These are phyloP conservation scores for Hypocryptadius cinnamomeus DNA, from an alignment of 2,113 vertebrate genomes.

Conservation along the genomic window DNA sequence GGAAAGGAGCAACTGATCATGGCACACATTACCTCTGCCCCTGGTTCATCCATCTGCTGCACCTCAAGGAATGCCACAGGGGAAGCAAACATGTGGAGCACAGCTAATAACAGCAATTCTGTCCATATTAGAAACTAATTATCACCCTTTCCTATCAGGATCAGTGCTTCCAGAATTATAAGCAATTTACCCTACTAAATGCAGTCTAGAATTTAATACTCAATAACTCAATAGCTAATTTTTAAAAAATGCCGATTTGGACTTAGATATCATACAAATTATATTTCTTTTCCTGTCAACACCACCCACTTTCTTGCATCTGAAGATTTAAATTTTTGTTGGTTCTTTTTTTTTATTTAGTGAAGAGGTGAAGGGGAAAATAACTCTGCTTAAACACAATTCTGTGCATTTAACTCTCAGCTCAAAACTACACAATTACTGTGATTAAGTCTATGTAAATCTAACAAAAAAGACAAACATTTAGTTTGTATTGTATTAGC, in stretches of 20 bases:
- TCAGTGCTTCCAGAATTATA: slow-evolving; percentile 53
- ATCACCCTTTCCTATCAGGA: slow-evolving; percentile 55
- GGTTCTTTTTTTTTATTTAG: background rate
- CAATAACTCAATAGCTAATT: background rate
- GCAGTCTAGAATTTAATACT: slow-evolving; percentile 52
- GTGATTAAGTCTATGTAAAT: slow-evolving; percentile 10
- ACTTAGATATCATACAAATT: background rate
- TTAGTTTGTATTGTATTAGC: background rate
- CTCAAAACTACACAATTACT: background rate
- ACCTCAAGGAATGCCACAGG: slow-evolving; percentile 51
- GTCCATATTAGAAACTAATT: slow-evolving; percentile 59
- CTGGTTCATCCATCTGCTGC: slow-evolving; percentile 70
- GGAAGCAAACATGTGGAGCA: slow-evolving; percentile 44
- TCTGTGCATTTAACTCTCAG: background rate
- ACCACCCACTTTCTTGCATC: background rate
- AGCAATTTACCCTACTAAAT: slow-evolving; percentile 37
- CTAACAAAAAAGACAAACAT: background rate
- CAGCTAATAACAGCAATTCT: slow-evolving; percentile 60
- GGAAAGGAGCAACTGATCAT: slow-evolving; percentile 45
- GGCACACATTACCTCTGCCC: slow-evolving; percentile 61
- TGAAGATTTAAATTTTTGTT: background rate
- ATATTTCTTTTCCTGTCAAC: background rate
- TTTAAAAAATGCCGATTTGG: background rate
- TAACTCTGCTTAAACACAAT: background rate
- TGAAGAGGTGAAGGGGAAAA: background rate